These are phyloP conservation scores for Zeuzera pyrina DNA, from an alignment of 2,888 invertebrate genomes.

Conservation along the genomic window DNA sequence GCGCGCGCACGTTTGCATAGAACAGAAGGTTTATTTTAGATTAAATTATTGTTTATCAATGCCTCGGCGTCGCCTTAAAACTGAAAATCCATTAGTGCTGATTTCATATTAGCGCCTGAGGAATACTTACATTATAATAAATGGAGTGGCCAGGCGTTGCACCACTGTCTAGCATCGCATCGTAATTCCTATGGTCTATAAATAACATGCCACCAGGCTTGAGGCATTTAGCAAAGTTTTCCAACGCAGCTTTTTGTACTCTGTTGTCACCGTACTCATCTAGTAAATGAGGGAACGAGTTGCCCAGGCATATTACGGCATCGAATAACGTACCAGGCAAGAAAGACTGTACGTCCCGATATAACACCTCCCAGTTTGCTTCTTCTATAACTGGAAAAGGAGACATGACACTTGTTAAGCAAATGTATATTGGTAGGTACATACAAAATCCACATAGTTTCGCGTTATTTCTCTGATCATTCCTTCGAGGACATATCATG, in stretches of 20 bases:
- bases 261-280: conserved; percentile 85
- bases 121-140: conserved; percentile 86
- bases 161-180: conserved; percentile 84
- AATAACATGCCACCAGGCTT: conserved; percentile 88
- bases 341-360: conserved; percentile 78
- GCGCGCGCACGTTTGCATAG: background rate
- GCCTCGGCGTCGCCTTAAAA: background rate
- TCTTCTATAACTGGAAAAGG: conserved; percentile 87
- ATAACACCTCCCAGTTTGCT: conserved; percentile 90
- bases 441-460: no score
- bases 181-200: conserved; percentile 93
- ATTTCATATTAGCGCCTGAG: no score
- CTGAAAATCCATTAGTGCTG: background rate
- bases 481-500: no score
- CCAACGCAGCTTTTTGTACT: conserved; percentile 83
- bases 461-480: no score
- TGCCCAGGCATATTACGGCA: conserved; percentile 91
- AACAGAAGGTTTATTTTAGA: background rate
- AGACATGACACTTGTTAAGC: no score
- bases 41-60: background rate
- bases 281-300: conserved; percentile 92
- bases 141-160: conserved; percentile 86
- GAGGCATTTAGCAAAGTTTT: conserved; percentile 86
- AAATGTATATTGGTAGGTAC: no score
- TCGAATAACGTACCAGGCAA: conserved; percentile 81